phyloP scores from a whole-genome alignment of 2,888 invertebrate genomes.

The Gari tellinella region DNA sequence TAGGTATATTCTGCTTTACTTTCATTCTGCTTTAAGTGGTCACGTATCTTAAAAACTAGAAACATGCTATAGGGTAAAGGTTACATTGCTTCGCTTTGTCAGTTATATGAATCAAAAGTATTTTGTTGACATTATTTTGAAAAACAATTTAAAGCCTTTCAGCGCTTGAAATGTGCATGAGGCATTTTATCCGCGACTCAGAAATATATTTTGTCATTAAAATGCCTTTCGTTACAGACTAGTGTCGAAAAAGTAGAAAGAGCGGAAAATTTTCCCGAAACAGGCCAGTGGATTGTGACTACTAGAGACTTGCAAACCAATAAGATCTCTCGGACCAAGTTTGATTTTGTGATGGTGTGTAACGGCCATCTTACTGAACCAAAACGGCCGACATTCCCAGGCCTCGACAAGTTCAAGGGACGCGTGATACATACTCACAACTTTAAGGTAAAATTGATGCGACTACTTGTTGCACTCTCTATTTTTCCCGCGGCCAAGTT shows the following conservation, averaged over 20 bases:
- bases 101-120: too few relatives aligned
- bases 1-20: too few relatives aligned
- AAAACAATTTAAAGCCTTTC: too few relatives aligned
- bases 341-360: slow-evolving; percentile 75
- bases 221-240: slow-evolving; percentile 18
- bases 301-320: slow-evolving; percentile 66
- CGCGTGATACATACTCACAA: slow-evolving; percentile 65
- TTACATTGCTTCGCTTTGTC: too few relatives aligned
- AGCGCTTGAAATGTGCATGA: too few relatives aligned
- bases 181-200: too few relatives aligned
- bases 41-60: too few relatives aligned
- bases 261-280: slow-evolving; percentile 72
- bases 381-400: slow-evolving; percentile 62
- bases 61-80: too few relatives aligned
- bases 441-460: slow-evolving; percentile 44
- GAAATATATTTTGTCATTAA: too few relatives aligned
- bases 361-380: slow-evolving; percentile 74
- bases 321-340: slow-evolving; percentile 55
- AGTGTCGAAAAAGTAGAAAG: slow-evolving; percentile 55
- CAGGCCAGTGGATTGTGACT: slow-evolving; percentile 75
- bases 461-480: neutral
- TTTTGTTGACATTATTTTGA: too few relatives aligned
- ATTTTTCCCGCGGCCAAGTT: neutral
- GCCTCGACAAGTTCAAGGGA: slow-evolving; percentile 68
- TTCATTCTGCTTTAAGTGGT: too few relatives aligned